Conservation (phyloP, 2,797 vertebrate genomes). For the Chelon labrosus region DNA sequence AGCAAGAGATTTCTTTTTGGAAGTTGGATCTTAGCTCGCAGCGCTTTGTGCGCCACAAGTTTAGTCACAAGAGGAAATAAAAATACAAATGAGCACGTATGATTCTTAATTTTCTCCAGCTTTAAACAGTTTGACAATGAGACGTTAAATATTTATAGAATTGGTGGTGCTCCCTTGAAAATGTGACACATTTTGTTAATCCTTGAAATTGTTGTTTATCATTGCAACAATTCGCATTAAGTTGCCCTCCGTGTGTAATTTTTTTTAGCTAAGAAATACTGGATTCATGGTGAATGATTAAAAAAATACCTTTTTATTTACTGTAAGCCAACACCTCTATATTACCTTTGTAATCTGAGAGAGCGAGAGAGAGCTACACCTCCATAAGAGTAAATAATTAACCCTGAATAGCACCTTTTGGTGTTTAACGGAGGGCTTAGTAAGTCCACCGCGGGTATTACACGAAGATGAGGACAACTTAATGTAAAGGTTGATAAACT, state of each 20-base stretch:
- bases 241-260: conserved; percentile 74
- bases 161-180: conserved; percentile 83
- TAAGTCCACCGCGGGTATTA: conserved; percentile 32
- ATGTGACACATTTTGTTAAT: conserved; percentile 73
- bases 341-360: not conserved
- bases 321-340: not conserved
- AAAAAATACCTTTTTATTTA: not conserved
- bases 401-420: not conserved
- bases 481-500: conserved; percentile 78
- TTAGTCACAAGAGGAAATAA: not conserved
- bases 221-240: conserved; percentile 81
- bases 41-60: too few species aligned
- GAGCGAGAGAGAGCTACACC: not conserved
- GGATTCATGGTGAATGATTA: not conserved
- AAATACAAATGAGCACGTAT: not conserved
- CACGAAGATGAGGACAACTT: conserved; percentile 70
- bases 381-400: conserved; percentile 31
- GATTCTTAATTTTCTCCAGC: not conserved
- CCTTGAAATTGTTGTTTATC: conserved; percentile 80
- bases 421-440: not conserved
- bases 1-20: not conserved
- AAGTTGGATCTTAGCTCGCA: not conserved
- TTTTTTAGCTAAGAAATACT: conserved; percentile 11
- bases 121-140: not conserved
- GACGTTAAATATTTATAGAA: conserved; percentile 8